These are phyloP conservation scores for Theodoxus fluviatilis DNA, from an alignment of 2,888 invertebrate genomes.

Conservation along the genomic window DNA sequence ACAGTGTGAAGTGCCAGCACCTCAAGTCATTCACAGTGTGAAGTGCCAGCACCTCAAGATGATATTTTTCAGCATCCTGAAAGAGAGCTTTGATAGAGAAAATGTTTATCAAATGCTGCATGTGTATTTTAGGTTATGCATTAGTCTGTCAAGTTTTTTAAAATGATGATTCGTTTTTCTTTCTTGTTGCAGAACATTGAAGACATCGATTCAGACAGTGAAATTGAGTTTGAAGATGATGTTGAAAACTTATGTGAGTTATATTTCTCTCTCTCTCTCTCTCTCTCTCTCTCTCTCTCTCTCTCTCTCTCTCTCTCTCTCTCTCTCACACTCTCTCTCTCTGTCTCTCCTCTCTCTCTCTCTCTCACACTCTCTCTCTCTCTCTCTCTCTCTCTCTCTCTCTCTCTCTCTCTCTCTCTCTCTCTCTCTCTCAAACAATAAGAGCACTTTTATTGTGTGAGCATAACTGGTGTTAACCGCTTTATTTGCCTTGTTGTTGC, in stretches of 20 bases:
- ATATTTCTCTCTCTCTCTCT: slow-evolving; percentile 7
- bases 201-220: slow-evolving; percentile 66
- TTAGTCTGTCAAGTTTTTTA: background rate
- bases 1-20: too few relatives aligned
- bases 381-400: too few relatives aligned
- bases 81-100: too few relatives aligned
- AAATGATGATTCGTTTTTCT: slow-evolving; percentile 6
- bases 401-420: too few relatives aligned
- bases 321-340: background rate
- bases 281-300: background rate
- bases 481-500: too few relatives aligned
- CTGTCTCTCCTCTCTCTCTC: background rate
- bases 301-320: background rate
- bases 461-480: too few relatives aligned
- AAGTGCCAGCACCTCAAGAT: too few relatives aligned
- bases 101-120: background rate
- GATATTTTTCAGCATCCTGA: too few relatives aligned
- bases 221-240: slow-evolving; percentile 69
- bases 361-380: too few relatives aligned
- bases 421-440: too few relatives aligned
- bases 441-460: too few relatives aligned
- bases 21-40: too few relatives aligned
- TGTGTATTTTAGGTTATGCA: background rate
- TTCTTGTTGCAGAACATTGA: slow-evolving; percentile 54
- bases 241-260: slow-evolving; percentile 66